These are phyloP conservation scores for Solea senegalensis DNA, from an alignment of 2,113 vertebrate species.

Conservation along the genomic window DNA sequence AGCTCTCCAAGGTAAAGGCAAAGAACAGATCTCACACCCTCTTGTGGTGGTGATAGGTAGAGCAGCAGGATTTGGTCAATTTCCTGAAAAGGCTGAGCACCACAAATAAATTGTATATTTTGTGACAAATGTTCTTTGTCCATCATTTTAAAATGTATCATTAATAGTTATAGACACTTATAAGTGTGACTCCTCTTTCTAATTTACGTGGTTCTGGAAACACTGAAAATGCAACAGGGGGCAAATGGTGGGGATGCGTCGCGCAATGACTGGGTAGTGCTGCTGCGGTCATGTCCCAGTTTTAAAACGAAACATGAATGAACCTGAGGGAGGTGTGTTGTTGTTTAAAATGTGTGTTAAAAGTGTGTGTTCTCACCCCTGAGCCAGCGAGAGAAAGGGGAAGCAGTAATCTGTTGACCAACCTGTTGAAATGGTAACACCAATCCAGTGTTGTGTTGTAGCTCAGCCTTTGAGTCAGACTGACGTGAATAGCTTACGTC, in stretches of 20 bases:
- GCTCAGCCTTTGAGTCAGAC: conserved; percentile 47
- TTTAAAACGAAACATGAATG: neutral
- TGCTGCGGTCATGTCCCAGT: conserved; percentile 49
- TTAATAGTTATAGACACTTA: neutral
- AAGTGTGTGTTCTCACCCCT: neutral
- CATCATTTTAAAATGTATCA: neutral
- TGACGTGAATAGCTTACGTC: conserved; percentile 77
- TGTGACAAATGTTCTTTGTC: neutral
- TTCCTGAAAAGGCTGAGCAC: neutral
- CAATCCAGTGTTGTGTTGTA: conserved; percentile 42
- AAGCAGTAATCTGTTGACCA: conserved; percentile 10
- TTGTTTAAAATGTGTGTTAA: too few species aligned
- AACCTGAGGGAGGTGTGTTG: too few species aligned
- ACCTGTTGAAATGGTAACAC: conserved; percentile 58
- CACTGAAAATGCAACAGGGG: conserved; percentile 25
- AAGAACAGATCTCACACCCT: conserved; percentile 35
- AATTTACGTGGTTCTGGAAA: conserved; percentile 14
- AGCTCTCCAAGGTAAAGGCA: conserved; percentile 8
- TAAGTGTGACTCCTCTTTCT: neutral
- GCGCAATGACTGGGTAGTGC: conserved; percentile 48
- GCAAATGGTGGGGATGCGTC: conserved; percentile 23
- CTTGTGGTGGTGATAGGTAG: conserved; percentile 56
- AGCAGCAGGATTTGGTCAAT: neutral
- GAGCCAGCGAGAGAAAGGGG: neutral
- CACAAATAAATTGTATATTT: neutral